These are phyloP conservation scores for Neopelma chrysocephalum DNA, from an alignment of 2,797 vertebrate genomes.

Conservation along the genomic window DNA sequence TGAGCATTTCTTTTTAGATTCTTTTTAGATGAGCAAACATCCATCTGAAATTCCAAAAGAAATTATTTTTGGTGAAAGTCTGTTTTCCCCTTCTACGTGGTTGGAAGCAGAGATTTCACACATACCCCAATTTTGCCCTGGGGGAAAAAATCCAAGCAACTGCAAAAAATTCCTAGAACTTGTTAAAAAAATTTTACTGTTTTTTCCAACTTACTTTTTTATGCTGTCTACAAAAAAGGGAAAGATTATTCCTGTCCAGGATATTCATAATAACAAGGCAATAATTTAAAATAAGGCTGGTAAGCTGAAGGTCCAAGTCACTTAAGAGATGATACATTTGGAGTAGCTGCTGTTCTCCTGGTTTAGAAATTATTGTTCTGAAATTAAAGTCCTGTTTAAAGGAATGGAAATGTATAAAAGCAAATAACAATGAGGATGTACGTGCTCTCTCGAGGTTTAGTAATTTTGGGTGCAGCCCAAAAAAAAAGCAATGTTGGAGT, in stretches of 20 bases:
- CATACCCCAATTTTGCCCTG: background rate
- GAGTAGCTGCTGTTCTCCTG: background rate
- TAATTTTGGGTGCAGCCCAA: background rate
- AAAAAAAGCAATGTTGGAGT: background rate
- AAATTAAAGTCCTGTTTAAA: background rate
- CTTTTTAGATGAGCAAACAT: background rate
- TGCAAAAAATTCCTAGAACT: conserved; percentile 21
- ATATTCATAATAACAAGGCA: background rate
- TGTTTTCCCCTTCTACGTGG: background rate
- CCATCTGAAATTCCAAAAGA: background rate
- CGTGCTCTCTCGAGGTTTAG: background rate
- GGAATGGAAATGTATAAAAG: background rate
- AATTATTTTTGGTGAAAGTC: background rate
- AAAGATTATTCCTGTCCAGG: background rate
- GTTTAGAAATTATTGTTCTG: background rate
- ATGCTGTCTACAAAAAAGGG: background rate
- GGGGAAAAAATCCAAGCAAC: background rate
- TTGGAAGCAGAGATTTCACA: background rate
- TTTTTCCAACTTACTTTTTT: conserved; percentile 12
- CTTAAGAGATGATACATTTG: background rate
- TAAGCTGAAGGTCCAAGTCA: background rate
- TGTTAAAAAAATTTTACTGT: conserved; percentile 6
- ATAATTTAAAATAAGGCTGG: background rate
- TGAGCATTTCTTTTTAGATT: background rate
- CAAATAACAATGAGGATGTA: background rate